Evolutionary conservation across 1,140 invertebrate genomes (phyloP), one percentile per base, ranked within the genome.

Genomic region (Anagrus nilaparvatae): DNA sequence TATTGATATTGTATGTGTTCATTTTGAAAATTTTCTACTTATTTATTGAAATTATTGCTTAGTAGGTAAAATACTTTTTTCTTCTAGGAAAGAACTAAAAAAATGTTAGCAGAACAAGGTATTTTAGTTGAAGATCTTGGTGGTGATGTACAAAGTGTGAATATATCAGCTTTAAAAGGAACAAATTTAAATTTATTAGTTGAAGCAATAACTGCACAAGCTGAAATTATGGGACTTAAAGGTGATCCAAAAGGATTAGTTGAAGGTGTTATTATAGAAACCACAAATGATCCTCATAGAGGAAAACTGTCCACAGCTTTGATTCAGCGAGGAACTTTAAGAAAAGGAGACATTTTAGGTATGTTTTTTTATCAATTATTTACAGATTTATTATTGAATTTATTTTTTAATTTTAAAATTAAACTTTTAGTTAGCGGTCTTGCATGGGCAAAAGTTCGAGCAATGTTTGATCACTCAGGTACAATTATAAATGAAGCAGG

Each of bases 241-340:
- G 79, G 79, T 0, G 87, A 94, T 65, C 80, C 82, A 3, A 76
- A 69, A 10, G 93, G 94, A 0, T 61, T 75, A 2, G 87, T 92
- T 0, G 93, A 97, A 72, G 95, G 85, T 1, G 77, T 85, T 8
- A 78, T 97, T 1, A 76, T 99, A 13, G 96, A 99, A 69, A 82
- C 90, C 1, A 79, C 73, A 41, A 70, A 79, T 6, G 81, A 95
- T 65, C 62, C 72, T 12, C 65, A 73, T 14, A 72, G 78, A 59
- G 88, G 92, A 20, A 94, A 93, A 65, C 69, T 94, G 19, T 84
- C 85, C 1, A 96, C 92, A 7, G 75, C 84, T 30, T 70, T 98
- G 34, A 78, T 99, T 18, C 82, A 94, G 51, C 74, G 91, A 44
- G 96, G 96, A 7, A 94, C 85, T 0, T 59, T 99, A 12, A 81